Evolutionary conservation across 1,140 invertebrate genomes (phyloP), one percentile per base, ranked within the genome.

Genomic region (Euglossa dilemma): DNA sequence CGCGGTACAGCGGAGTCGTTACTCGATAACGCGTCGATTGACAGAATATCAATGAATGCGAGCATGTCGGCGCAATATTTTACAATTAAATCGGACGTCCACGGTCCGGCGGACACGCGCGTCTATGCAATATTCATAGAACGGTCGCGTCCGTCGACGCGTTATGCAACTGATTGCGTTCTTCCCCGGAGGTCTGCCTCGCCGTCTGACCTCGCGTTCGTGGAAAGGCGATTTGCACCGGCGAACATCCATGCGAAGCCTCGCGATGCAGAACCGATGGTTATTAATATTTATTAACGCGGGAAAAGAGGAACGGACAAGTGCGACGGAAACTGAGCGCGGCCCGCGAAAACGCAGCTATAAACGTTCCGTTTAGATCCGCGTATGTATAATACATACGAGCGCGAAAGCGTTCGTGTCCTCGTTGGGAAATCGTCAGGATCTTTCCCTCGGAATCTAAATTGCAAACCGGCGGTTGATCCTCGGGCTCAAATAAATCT

Each of bases 121-220:
- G 25, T 59, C 67, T 80, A 80, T 80, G 77, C 67, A 80, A 80
- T 80, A 80, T 80, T 80, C 77, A 80, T 80, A 72, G 77, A 80
- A 36, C 67, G 43, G 57, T 63, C 78, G 67, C 69, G 56, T 71
- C 56, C 66, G 36, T 50, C 57, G 57, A n/a, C 78, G 67, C 69
- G 78, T 74, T 72, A 74, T 80, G 77, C 77, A 80, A 80, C 56
- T 61, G 77, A 72, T 72, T 66, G 66, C 63, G 67, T 72, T 80
- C 63, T 80, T 80, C 67, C 67, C 67, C 47, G 66, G 67, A 52
- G 67, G 63, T 45, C 52, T 16, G 63, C 61, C 28, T 52, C 63
- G 28, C 12, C 45, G 75, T 57, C 64, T 57, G 75, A 69, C 75
- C 64, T 57, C 52, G 63, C 9, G 36, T 45, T 78, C 75, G 28